Base-by-base conservation (phyloP, 2,888 invertebrate genomes). In the Gnatocerus cornutus region DNA sequence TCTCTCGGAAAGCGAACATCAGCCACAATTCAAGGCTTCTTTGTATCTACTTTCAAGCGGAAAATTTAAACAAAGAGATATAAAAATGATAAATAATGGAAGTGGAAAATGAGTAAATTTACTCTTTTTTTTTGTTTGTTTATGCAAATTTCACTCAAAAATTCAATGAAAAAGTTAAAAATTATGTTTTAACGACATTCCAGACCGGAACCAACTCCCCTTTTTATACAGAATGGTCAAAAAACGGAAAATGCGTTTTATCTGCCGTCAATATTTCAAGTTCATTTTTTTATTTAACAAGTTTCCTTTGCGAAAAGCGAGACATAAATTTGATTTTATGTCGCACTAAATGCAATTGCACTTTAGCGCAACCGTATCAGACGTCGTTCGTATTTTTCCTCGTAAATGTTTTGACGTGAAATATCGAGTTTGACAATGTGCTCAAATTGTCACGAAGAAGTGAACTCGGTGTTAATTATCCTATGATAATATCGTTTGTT, bases 381-480 rank as follows among this genome's bases (percentile, higher is more conserved):
- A 37, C 53, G 37, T 1, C 14, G 33, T 53, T 10, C 33, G 33
- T 53, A 27, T 41, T 56, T 16, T 10, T 16, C 9, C 37, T 56
- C 39, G 41, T 58, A 58, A 58, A 58, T 43, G 30, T 43, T 58
- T 45, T 30, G 12, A 29, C 16, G 5, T 55, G 30, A 21, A 61
- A 37, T 50, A 61, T 61, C 21, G n/a, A 16, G 27, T 43, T 14
- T 13, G 48, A 61, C 61, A 61, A 61, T 61, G 61, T 61, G 61
- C 16, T 50, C 39, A 61, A 61, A 61, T 48, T 61, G 50, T 61
- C 29, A 8, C 58, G 21, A 43, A 61, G 6, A 61, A 61, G 48
- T 46, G 59, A 48, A 61, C 21, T 29, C 46, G 16, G 21, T n/a
- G 59, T 59, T 46, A 59, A 59, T 59, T 59, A 59, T 29, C 30